phyloP scores from a whole-genome alignment of 2,797 vertebrate genomes.

The Danio choprae region DNA sequence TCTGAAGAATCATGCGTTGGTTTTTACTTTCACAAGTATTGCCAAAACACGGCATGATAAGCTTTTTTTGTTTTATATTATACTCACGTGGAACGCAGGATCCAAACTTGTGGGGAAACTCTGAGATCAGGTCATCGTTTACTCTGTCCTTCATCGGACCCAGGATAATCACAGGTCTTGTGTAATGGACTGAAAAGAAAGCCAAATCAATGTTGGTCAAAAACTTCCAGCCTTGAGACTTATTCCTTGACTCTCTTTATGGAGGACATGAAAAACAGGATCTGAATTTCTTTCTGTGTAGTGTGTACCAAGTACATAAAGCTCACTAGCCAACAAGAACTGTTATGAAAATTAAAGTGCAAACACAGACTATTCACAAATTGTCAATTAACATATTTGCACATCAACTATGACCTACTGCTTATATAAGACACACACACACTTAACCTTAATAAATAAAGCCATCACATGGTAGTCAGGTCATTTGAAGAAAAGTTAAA shows the following conservation, averaged over 20 bases:
- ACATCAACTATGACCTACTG: not conserved
- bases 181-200: constrained; percentile 88
- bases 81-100: constrained; percentile 98
- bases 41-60: constrained; percentile 18
- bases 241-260: not conserved
- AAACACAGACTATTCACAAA: not conserved
- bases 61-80: not conserved
- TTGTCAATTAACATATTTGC: not conserved
- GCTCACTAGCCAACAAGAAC: not conserved
- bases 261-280: not conserved
- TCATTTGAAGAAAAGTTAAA: too few relatives aligned
- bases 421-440: constrained; percentile 4
- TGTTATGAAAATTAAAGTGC: too few relatives aligned
- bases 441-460: not conserved
- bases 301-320: not conserved
- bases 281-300: not conserved
- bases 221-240: constrained; percentile 3
- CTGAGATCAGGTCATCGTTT: constrained; percentile 98
- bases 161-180: constrained; percentile 96
- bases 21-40: not conserved
- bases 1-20: constrained; percentile 73
- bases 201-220: constrained; percentile 29
- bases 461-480: too few relatives aligned
- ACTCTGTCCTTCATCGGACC: constrained; percentile 97
- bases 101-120: constrained; percentile 98